These are phyloP conservation scores for Platorchestia sp. DNA, from an alignment of 1,140 invertebrate genomes.

Conservation along the genomic window DNA sequence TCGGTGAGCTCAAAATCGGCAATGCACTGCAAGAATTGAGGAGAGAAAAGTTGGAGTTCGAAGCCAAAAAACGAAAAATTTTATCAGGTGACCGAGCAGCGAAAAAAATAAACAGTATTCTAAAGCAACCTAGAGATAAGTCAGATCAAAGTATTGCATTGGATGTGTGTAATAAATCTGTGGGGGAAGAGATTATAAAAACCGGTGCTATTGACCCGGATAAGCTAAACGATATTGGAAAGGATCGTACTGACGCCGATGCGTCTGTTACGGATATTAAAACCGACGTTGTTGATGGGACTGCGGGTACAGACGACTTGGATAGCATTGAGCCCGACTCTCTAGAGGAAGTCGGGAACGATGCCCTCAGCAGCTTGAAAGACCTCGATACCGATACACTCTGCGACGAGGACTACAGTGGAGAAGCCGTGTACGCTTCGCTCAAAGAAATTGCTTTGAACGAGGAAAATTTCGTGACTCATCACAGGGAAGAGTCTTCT, in stretches of 20 bases:
- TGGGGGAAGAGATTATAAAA: not conserved
- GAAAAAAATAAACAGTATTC: constrained; percentile 44
- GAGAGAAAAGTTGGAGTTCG: constrained; percentile 40
- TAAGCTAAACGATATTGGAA: not conserved
- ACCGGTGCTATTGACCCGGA: not conserved
- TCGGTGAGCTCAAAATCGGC: constrained; percentile 13
- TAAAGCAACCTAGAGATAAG: constrained; percentile 28
- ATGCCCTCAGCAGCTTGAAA: not conserved
- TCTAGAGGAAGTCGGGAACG: not conserved
- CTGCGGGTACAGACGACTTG: not conserved
- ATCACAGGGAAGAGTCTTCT: not conserved
- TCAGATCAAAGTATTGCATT: not conserved
- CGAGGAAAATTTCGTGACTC: not conserved
- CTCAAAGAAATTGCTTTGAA: constrained; percentile 28
- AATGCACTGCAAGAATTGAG: constrained; percentile 37
- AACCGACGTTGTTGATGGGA: not conserved
- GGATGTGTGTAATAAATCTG: not conserved
- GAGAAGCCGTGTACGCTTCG: constrained; percentile 16
- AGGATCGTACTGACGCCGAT: not conserved
- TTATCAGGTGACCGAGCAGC: not conserved
- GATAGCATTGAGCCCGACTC: not conserved
- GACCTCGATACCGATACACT: not conserved
- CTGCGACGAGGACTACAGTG: not conserved
- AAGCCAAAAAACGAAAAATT: constrained; percentile 16
- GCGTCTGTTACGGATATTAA: not conserved